Conservation (phyloP, 2,113 vertebrate species). For the Paraplagusia blochii region DNA sequence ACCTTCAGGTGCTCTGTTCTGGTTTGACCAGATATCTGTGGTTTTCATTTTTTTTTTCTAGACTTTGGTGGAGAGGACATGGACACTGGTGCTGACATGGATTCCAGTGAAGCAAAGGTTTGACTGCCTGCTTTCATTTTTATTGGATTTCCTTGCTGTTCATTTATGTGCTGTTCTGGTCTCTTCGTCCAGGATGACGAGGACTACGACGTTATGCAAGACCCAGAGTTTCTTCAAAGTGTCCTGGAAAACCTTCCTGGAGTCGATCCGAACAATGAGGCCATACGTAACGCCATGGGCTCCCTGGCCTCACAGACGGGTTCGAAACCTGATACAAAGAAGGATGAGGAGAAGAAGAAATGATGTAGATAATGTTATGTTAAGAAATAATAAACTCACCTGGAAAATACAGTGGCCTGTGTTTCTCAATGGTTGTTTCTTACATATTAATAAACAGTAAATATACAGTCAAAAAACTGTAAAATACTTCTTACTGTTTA, state of each 20-base stretch:
- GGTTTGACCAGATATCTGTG: neutral
- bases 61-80: conserved; percentile 84
- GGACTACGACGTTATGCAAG: conserved; percentile 97
- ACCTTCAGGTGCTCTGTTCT: neutral
- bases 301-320: conserved; percentile 82
- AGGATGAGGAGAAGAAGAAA: conserved; percentile 85
- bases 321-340: conserved; percentile 82
- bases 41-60: conserved; percentile 38
- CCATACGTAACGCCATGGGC: conserved; percentile 96
- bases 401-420: conserved; percentile 33
- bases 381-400: conserved; percentile 20
- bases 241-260: conserved; percentile 95
- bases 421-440: too few relatives aligned
- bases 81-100: conserved; percentile 86
- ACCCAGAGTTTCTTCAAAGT: conserved; percentile 95
- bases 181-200: conserved; percentile 85
- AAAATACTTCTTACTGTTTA: too few relatives aligned
- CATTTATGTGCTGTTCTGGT: too few relatives aligned
- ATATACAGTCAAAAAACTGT: too few relatives aligned
- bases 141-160: conserved; percentile 22
- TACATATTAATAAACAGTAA: too few relatives aligned
- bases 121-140: neutral
- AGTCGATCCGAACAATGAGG: conserved; percentile 95
- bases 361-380: conserved; percentile 44
- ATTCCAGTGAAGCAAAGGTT: conserved; percentile 66